phyloP scores from a whole-genome alignment of 1,140 invertebrate species.

The Cepaea nemoralis region DNA sequence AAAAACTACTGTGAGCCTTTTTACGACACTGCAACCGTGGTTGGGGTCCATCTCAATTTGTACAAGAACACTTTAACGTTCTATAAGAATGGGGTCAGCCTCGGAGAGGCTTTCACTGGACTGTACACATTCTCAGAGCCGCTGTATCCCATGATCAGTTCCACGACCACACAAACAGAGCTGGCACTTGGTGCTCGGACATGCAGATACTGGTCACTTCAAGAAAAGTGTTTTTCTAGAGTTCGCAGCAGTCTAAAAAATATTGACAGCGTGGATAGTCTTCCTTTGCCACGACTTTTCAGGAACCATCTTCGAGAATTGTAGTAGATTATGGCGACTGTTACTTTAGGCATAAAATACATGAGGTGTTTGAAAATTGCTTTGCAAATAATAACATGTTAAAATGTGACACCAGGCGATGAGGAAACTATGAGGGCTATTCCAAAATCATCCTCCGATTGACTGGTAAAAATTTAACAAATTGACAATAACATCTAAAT shows the following conservation, averaged over 20 bases:
- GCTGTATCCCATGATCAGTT: conserved; percentile 59
- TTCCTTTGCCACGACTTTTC: conserved; percentile 57
- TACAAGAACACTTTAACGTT: conserved; percentile 58
- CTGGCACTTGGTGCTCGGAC: conserved; percentile 52
- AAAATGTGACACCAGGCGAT: too few species aligned
- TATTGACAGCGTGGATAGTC: conserved; percentile 48
- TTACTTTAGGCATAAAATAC: too few species aligned
- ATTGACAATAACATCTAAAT: too few species aligned
- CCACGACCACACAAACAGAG: conserved; percentile 59
- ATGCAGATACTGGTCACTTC: conserved; percentile 54
- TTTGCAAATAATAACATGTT: too few species aligned
- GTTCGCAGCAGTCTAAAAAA: conserved; percentile 49
- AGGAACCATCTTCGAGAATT: conserved; percentile 47
- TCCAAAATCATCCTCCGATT: too few species aligned
- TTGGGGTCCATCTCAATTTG: conserved; percentile 58
- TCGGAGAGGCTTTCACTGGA: conserved; percentile 59
- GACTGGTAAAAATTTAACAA: too few species aligned
- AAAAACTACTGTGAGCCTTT: conserved; percentile 60
- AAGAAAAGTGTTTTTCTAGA: conserved; percentile 56
- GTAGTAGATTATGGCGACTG: too few species aligned
- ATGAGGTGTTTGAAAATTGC: too few species aligned
- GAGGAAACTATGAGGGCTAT: too few species aligned
- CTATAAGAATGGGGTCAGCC: conserved; percentile 53
- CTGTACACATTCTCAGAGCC: conserved; percentile 45
- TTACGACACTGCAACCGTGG: conserved; percentile 55